Base-by-base conservation (phyloP, 2,113 vertebrate genomes). In the Gopherus flavomarginatus region DNA sequence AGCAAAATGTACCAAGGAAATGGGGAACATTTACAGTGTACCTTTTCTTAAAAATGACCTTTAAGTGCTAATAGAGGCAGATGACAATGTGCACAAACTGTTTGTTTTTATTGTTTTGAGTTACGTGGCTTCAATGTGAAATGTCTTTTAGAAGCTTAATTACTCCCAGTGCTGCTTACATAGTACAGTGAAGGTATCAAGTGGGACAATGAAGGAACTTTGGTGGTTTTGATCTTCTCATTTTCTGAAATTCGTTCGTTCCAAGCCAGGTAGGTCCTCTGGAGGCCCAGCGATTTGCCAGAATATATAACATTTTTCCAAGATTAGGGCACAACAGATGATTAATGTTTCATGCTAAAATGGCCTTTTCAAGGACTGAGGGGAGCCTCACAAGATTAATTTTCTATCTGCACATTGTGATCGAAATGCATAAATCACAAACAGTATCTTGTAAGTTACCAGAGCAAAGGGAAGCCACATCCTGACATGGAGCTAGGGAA, bases 41-140 rank as follows among this genome's bases (percentile, higher is more conserved):
- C 11, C 12, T 5, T 77, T 53, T 44, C 56, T 2, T 88, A 92
- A 83, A 89, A 92, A 90, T 98, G 97, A 98, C 96, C 95, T 98
- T 98, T 98, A 97, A 98, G 92, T 87, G 96, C 84, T 97, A 97
- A 95, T 84, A 83, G 97, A 96, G 81, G 87, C 72, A 97, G 93
- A 92, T 89, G 94, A 98, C 93, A 97, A 95, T 91, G 88, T 96
- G 83, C 85, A 97, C 86, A 97, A 97, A 97, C 97, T 96, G 90
- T 97, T 97, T 95, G 88, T 83, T 90, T 95, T 97, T 97, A 97
- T 97, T 98, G 87, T 97, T 98, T 98, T 90, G 96, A 96, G 91
- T 95, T 96, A 97, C 95, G 85, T 87, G 96, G 52, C 88, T 97
- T 98, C 87, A 89, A 93, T 95, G 91, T 85, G 91, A 96, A 97